Percentiles rank a stretch among this genome's conserved stretches.
phyloP scores from a whole-genome alignment of 1,140 invertebrate species.

The Zaprionus tsacasi region DNA sequence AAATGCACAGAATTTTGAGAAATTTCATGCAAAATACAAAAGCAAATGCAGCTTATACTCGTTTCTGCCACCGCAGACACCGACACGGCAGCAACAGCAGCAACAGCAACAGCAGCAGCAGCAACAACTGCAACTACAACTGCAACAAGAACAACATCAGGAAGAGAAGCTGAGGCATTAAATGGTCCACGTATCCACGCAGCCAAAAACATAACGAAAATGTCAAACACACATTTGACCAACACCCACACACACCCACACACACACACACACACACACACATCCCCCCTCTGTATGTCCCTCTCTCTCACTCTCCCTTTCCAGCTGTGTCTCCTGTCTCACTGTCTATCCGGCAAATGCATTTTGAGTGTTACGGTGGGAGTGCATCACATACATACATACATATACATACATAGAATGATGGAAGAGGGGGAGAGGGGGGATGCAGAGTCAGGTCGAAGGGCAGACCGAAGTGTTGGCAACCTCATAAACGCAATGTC shows the following conservation, averaged over 20 bases:
- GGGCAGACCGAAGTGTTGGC: background rate
- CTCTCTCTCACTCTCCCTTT: background rate
- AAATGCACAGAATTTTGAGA: conserved; percentile 73
- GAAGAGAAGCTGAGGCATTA: conserved; percentile 53
- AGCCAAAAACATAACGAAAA: conserved; percentile 71
- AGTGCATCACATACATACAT: conserved; percentile 23
- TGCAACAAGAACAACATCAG: conserved; percentile 18
- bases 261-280: background rate
- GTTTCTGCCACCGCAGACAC: conserved; percentile 46
- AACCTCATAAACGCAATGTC: conserved; percentile 44
- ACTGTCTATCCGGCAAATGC: conserved; percentile 32
- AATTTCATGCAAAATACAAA: conserved; percentile 78
- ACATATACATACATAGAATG: background rate
- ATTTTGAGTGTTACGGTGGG: conserved; percentile 32
- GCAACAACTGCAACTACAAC: background rate
- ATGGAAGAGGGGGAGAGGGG: no score
- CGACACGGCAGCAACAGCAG: background rate
- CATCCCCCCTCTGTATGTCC: background rate
- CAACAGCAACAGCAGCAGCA: conserved; percentile 20
- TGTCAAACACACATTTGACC: conserved; percentile 79
- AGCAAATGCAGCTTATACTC: conserved; percentile 58
- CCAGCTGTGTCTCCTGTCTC: background rate
- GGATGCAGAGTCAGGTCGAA: background rate
- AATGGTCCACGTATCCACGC: conserved; percentile 68
- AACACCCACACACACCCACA: conserved; percentile 26